Evolutionary conservation across 1,140 invertebrate genomes (phyloP), one percentile per base, ranked within the genome.

Genomic region (Antheraea mylitta): DNA sequence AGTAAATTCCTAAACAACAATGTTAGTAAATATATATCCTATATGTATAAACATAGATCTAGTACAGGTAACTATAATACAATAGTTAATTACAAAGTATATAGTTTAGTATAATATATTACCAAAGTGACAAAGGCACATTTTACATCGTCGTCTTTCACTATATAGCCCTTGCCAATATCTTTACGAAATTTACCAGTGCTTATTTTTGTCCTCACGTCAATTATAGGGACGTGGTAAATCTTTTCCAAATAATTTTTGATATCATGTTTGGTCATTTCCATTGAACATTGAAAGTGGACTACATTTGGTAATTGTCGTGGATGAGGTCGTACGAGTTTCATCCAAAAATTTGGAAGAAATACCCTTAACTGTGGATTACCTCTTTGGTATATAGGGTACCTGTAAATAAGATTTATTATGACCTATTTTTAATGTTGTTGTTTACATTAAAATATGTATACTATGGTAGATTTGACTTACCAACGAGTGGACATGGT

Each of bases 191-290:
- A 90, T 75, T 93, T 94, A 74, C 97, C 97, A 74, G 95, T 69
- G 59, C 93, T 91, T 69, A 97, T 96, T 72, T 94, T 93, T 0
- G 96, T 97, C 59, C 94, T 91, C 0, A 99, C 95, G 82, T 96
- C 86, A 5, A 95, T 87, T 7, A 97, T 95, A 4, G 94, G 93
- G 0, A 99, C 90, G 72, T 97, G 96, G 79, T 99, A 99, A 75
- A 99, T 99, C 91, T 99, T 99, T 85, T 98, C 96, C 67, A 99
- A 91, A 92, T 99, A 99, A 92, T 98, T 98, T 87, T 95, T 96
- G 0, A 99, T 94, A 90, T 99, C 98, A 73, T 93, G 80, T 89
- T 94, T 95, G 13, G 97, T 98, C 97, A 98, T 98, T 93, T 97
- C 95, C 88, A 96, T 96, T 7, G 98, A 98, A 74, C 97, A 96